Evolutionary conservation across 1,140 invertebrate genomes (phyloP).

Genomic region (Drosophila erecta): DNA sequence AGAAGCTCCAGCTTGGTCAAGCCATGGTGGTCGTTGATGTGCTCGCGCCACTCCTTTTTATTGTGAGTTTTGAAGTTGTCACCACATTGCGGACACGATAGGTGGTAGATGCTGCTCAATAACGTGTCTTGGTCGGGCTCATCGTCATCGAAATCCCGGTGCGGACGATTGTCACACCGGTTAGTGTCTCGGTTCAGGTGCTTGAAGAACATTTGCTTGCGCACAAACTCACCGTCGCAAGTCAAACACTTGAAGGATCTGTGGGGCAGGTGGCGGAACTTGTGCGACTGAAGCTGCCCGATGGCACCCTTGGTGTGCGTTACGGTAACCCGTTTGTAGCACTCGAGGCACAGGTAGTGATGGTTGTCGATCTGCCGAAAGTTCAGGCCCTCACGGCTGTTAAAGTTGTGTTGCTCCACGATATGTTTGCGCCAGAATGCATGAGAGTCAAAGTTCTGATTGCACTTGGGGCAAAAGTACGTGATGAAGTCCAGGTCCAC

Average conservation of each 20-base stretch:
- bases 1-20: conserved; percentile 52
- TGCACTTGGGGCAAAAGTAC: conserved; percentile 75
- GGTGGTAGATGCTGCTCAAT: conserved; percentile 34
- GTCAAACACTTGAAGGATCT: conserved; percentile 77
- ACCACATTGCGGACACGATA: conserved; percentile 75
- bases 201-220: conserved; percentile 83
- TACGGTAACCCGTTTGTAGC: conserved; percentile 79
- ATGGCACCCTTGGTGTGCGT: conserved; percentile 82
- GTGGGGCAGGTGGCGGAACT: conserved; percentile 77
- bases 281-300: conserved; percentile 79
- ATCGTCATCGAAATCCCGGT: conserved; percentile 30
- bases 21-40: conserved; percentile 66
- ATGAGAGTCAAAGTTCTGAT: conserved; percentile 77
- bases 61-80: conserved; percentile 56
- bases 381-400: conserved; percentile 72
- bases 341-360: conserved; percentile 78
- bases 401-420: conserved; percentile 74
- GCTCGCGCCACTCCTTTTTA: conserved; percentile 60
- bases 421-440: conserved; percentile 82
- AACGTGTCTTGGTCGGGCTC: neutral
- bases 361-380: conserved; percentile 79
- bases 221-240: conserved; percentile 73
- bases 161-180: conserved; percentile 62
- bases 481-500: conserved; percentile 79
- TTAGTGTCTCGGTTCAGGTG: conserved; percentile 76